These are phyloP conservation scores for Macrobrachium rosenbergii DNA, from an alignment of 1,140 invertebrate species.

Conservation along the genomic window DNA sequence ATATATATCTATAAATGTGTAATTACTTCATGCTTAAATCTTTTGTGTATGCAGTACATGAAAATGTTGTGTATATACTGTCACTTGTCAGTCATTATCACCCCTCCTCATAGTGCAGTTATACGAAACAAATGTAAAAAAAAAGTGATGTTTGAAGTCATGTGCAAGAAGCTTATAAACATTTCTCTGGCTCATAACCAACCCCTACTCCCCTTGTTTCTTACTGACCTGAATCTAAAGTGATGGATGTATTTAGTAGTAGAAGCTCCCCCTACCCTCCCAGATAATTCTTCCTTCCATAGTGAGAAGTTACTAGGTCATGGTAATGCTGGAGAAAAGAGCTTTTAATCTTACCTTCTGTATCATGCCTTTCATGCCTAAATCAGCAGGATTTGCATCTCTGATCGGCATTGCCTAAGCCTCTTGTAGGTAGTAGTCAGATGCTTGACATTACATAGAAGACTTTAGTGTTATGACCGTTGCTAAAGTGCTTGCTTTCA, in stretches of 20 bases:
- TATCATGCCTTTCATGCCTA: constrained; percentile 51
- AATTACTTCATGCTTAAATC: not conserved
- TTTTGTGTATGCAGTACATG: constrained; percentile 6
- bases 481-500: constrained; percentile 50
- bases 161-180: not conserved
- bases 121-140: too few relatives aligned
- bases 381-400: constrained; percentile 43
- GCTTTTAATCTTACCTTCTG: constrained; percentile 34
- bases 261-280: constrained; percentile 22
- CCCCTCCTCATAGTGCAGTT: too few relatives aligned
- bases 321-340: constrained; percentile 36
- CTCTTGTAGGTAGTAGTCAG: constrained; percentile 58
- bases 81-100: not conserved
- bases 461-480: constrained; percentile 30
- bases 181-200: constrained; percentile 12
- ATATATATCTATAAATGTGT: constrained; percentile 23
- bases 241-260: constrained; percentile 50
- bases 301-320: constrained; percentile 34
- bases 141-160: too few relatives aligned
- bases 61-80: constrained; percentile 3
- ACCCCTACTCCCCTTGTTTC: constrained; percentile 37
- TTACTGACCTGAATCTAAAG: not conserved
- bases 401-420: constrained; percentile 43
- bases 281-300: constrained; percentile 40
- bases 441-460: constrained; percentile 29